These are phyloP conservation scores for Thomomys bottae DNA, from an alignment of 2,113 vertebrate species.

Conservation along the genomic window DNA sequence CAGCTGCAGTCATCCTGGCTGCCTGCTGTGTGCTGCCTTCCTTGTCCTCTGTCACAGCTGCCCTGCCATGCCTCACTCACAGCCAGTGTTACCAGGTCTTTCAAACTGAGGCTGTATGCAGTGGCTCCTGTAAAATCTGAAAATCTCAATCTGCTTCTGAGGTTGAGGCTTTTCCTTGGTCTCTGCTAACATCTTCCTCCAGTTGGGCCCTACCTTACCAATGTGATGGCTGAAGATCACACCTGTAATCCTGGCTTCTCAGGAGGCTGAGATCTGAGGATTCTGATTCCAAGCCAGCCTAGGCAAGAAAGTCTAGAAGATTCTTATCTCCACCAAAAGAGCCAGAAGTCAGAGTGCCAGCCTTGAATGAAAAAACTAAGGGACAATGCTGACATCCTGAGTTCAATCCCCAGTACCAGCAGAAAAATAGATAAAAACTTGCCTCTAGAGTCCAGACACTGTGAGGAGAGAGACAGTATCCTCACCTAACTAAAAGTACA, in stretches of 20 bases:
- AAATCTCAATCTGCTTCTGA: neutral
- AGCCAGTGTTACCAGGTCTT: slow-evolving; percentile 43
- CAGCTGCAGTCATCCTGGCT: slow-evolving; percentile 77
- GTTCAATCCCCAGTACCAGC: no score
- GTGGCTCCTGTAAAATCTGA: slow-evolving; percentile 49
- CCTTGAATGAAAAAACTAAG: neutral
- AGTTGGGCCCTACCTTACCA: no score
- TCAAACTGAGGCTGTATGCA: slow-evolving; percentile 40
- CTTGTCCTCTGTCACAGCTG: slow-evolving; percentile 55
- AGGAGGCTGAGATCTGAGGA: no score
- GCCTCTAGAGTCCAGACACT: neutral
- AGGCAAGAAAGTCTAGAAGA: no score
- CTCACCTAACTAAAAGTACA: neutral
- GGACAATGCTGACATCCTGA: no score
- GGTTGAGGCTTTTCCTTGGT: neutral
- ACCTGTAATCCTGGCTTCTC: no score
- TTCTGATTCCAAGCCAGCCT: no score
- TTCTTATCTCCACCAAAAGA: no score
- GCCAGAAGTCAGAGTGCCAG: neutral
- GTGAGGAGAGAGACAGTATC: slow-evolving; percentile 35
- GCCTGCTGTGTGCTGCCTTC: slow-evolving; percentile 74
- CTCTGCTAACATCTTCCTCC: neutral
- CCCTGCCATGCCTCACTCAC: slow-evolving; percentile 44
- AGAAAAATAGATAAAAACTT: no score
- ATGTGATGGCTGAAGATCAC: no score